Evolutionary conservation across 2,797 vertebrate species (phyloP).

Genomic region (Sarcoramphus papa): DNA sequence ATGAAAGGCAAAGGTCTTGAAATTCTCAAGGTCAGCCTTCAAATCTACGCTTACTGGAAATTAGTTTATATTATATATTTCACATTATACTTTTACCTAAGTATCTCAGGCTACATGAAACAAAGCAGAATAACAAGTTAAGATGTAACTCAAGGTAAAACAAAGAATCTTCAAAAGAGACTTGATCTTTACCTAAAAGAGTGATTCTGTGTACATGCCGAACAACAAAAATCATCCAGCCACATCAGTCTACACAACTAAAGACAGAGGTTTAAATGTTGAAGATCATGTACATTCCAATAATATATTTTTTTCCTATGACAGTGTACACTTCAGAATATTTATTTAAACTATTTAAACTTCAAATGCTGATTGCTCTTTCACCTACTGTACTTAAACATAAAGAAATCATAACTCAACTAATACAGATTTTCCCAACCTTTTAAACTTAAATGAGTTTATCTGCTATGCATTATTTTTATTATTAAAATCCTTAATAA

Average conservation of each 20-base stretch:
- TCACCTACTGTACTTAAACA: background rate
- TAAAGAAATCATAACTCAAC: background rate
- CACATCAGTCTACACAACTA: background rate
- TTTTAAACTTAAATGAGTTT: background rate
- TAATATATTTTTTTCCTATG: background rate
- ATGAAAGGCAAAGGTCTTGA: background rate
- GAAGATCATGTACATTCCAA: background rate
- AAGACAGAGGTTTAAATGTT: background rate
- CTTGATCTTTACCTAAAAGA: background rate
- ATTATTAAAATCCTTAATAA: background rate
- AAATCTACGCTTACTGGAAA: background rate
- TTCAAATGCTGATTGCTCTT: background rate
- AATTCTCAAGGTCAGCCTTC: background rate
- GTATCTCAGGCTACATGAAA: background rate
- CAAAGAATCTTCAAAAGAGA: background rate
- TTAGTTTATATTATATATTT: background rate
- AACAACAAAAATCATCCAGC: background rate
- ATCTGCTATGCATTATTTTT: background rate
- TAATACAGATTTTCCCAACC: background rate
- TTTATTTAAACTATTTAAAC: background rate
- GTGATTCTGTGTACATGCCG: background rate
- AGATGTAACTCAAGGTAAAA: background rate
- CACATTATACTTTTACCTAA: background rate
- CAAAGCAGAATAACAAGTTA: background rate
- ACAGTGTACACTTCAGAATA: background rate